These are phyloP conservation scores for Pao palembangensis DNA, from an alignment of 2,113 vertebrate genomes.

Conservation along the genomic window DNA sequence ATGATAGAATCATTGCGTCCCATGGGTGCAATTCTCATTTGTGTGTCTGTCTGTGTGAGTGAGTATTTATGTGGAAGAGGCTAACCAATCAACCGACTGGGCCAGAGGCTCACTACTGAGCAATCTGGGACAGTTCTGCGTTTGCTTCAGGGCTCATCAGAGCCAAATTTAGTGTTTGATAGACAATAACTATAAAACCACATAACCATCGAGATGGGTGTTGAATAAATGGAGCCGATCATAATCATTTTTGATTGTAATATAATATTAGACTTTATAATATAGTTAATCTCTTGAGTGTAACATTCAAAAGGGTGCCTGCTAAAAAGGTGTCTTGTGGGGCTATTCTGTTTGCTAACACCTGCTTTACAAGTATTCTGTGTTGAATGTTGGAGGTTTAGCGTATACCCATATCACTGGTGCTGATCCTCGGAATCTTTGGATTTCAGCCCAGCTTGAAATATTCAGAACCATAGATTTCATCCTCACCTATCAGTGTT, in stretches of 20 bases:
- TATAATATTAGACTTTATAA: too few species aligned
- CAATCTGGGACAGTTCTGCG: slow-evolving; percentile 60
- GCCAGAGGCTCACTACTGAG: slow-evolving; percentile 60
- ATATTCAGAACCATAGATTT: background rate
- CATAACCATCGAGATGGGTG: slow-evolving; percentile 22
- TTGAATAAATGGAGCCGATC: too few species aligned
- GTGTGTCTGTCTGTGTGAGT: slow-evolving; percentile 71
- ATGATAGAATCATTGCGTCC: slow-evolving; percentile 71
- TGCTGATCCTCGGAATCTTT: background rate
- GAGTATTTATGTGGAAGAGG: slow-evolving; percentile 66
- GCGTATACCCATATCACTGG: too few species aligned
- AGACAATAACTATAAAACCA: slow-evolving; percentile 35
- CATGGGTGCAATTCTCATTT: slow-evolving; percentile 70
- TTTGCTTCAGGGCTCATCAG: slow-evolving; percentile 39
- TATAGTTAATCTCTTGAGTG: too few species aligned
- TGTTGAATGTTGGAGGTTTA: too few species aligned
- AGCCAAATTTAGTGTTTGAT: slow-evolving; percentile 43
- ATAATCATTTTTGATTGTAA: too few species aligned
- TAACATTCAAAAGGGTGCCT: too few species aligned
- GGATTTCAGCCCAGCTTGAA: background rate
- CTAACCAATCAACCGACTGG: slow-evolving; percentile 64
- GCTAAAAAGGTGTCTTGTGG: too few species aligned
- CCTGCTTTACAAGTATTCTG: too few species aligned
- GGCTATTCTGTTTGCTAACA: too few species aligned
- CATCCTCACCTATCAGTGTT: background rate